Percentiles rank a stretch among this genome's conserved stretches.
phyloP scores from a whole-genome alignment of 64 coral and sea anemone genomes.

The Trachythela sp. region DNA sequence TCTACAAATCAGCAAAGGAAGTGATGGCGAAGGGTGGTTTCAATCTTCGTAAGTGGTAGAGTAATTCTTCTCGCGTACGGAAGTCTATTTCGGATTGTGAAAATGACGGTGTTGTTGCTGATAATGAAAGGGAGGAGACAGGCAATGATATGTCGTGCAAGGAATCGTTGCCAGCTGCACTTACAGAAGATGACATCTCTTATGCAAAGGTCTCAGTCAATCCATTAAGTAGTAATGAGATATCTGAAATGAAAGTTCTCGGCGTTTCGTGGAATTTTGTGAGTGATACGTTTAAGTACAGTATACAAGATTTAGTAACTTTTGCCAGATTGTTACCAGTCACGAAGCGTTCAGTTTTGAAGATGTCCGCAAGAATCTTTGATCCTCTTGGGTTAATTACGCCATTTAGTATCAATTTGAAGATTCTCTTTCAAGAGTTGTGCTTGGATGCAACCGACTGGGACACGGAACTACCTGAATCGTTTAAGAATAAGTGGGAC shows the following conservation, averaged over 20 bases:
- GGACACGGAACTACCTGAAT: background rate
- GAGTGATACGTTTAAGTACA: background rate
- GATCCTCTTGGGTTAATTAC: conserved; percentile 10
- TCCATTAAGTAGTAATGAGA: background rate
- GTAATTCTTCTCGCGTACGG: background rate
- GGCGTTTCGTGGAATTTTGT: background rate
- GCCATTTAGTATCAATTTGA: background rate
- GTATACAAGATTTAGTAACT: background rate
- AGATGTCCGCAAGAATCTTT: background rate
- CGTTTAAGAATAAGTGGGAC: background rate
- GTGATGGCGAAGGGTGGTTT: background rate
- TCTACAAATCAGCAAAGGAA: background rate
- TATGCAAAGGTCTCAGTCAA: background rate
- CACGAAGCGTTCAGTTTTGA: conserved; percentile 12
- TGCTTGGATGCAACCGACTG: background rate
- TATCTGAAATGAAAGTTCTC: background rate
- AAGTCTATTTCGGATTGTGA: background rate
- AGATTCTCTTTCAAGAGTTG: background rate
- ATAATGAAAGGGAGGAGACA: background rate
- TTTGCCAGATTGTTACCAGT: background rate
- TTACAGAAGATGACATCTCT: background rate
- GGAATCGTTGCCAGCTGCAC: background rate
- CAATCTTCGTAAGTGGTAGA: background rate
- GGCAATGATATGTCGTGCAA: background rate
- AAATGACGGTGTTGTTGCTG: background rate